Base-by-base conservation (phyloP, 30 jellyfish, hydroid and myxozoan genomes). In the Hydractinia symbiolongicarpus region DNA sequence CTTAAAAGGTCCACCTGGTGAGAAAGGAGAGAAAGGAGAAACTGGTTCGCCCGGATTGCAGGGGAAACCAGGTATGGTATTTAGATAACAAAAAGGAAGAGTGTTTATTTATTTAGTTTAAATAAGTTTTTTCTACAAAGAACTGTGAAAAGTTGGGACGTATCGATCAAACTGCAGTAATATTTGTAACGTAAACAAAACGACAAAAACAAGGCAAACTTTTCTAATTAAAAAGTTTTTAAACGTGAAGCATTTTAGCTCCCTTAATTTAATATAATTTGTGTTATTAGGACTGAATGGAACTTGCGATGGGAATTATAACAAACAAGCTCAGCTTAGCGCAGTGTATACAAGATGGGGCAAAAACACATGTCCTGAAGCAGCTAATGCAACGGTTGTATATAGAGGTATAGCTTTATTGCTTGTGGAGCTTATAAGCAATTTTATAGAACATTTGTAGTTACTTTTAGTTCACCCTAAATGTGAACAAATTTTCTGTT, bases 331-430 rank as follows among this genome's bases (percentile, higher is more conserved):
- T 86, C 17, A 77, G 57, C 7, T 52, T 50, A 21, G 88, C 8
- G 55, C 94, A 3, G 89, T 82, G 16, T 94, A 88, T 73, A 87
- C 93, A 4, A 88, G 77, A 8, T 94, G 99, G 99, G 99, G 99
- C 9, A 79, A 88, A 72, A 50, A 89, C 8, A 86, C 86, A 62
- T 94, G 99, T 66, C 89, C 95, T 5, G 53, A 78, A 8, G 80
- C 64, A 44, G 44, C 66, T 14, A 88, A 92, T 60, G 81, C 94
- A 52, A 82, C 66, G n/a, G 76, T 78, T 6, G 82, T 86, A 17
- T 88, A 87, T 72, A 61, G 84, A 9, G 83, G 83, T 79, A 67
- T 56, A 6, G 60, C 15, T 68, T 20, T 68, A 49, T 68, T 68
- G 15, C 16, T 60, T 60, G 15, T 40, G 17, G 17, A 0, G 3